Percentiles rank a stretch among this genome's conserved stretches.
Evolutionary conservation across 2,888 invertebrate genomes (phyloP).

Genomic region (Plebejus argus): DNA sequence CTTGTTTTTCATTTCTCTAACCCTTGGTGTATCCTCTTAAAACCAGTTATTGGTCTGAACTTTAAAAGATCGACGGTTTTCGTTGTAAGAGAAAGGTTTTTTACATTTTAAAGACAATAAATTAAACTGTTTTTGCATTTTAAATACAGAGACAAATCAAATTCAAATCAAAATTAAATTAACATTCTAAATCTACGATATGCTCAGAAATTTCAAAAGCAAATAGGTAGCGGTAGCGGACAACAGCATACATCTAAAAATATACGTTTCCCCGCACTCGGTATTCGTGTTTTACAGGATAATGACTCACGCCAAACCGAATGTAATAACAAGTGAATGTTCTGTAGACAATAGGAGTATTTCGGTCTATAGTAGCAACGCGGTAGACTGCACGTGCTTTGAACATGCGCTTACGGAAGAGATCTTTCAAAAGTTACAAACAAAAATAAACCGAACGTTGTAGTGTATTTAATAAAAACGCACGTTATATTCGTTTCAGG

Average conservation of each 20-base stretch:
- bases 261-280: slow-evolving; percentile 69
- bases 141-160: no score
- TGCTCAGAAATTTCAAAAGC: slow-evolving; percentile 28
- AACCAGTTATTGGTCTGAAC: background rate
- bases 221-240: slow-evolving; percentile 46
- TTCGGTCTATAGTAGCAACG: slow-evolving; percentile 38
- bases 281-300: slow-evolving; percentile 70
- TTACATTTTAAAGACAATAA: background rate
- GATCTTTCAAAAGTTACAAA: slow-evolving; percentile 7
- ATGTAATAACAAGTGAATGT: slow-evolving; percentile 52
- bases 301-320: slow-evolving; percentile 67
- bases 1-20: no score
- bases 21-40: no score
- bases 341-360: slow-evolving; percentile 53
- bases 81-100: background rate
- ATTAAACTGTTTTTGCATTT: no score
- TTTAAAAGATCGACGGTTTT: background rate
- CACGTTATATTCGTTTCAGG: slow-evolving; percentile 65
- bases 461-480: slow-evolving; percentile 32
- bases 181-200: background rate
- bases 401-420: slow-evolving; percentile 27
- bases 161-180: no score
- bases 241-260: slow-evolving; percentile 66
- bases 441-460: slow-evolving; percentile 1
- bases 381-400: slow-evolving; percentile 36